These are phyloP conservation scores for Pandion haliaetus DNA, from an alignment of 2,113 vertebrate genomes.

Conservation along the genomic window DNA sequence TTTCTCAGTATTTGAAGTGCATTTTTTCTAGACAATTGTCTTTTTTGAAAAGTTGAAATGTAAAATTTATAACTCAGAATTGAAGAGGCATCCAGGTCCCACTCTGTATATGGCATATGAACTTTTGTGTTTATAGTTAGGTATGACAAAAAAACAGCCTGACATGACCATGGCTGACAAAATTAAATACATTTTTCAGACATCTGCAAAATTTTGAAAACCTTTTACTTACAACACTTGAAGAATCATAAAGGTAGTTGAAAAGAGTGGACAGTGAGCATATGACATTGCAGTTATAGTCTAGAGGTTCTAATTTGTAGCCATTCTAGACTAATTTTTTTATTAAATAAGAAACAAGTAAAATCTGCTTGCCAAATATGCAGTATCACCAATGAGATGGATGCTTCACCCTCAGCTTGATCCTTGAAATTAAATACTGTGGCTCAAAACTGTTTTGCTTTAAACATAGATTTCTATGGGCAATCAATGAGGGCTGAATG, in stretches of 20 bases:
- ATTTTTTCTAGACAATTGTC: neutral
- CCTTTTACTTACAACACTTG: neutral
- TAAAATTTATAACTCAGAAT: neutral
- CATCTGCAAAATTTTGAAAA: neutral
- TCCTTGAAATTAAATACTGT: neutral
- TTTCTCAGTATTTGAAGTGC: neutral
- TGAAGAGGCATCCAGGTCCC: neutral
- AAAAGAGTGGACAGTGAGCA: neutral
- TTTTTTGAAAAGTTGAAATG: neutral
- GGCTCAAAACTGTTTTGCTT: neutral
- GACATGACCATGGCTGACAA: neutral
- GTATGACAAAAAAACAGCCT: neutral
- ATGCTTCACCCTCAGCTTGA: neutral
- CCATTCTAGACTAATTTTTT: neutral
- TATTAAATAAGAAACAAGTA: neutral
- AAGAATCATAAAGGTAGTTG: neutral
- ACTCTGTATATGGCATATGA: neutral
- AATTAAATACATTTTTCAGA: neutral
- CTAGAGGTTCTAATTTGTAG: neutral
- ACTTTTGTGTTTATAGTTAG: neutral
- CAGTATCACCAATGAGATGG: neutral
- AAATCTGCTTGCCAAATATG: neutral
- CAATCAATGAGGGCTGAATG: neutral
- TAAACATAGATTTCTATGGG: neutral
- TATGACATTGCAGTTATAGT: neutral